Conservation (phyloP, 2,113 vertebrate species). For the Nesogale talazaci region DNA sequence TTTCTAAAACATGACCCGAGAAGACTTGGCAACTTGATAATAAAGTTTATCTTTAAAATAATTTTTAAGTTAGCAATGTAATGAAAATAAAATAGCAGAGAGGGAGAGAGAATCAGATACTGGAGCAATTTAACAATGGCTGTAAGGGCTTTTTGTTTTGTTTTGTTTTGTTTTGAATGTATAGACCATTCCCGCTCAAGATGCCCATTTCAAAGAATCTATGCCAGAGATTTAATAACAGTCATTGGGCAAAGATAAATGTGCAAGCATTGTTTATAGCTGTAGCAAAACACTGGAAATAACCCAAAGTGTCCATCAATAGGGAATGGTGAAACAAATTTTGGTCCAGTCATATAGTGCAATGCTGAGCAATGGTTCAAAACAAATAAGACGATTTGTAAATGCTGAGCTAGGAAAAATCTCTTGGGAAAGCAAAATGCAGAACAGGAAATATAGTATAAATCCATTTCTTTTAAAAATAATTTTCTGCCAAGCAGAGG, state of each 20-base stretch:
- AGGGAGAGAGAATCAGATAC: background rate
- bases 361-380: slow-evolving; percentile 11
- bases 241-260: background rate
- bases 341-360: background rate
- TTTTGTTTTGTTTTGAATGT: background rate
- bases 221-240: background rate
- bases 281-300: slow-evolving; percentile 34
- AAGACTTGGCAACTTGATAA: slow-evolving; percentile 42
- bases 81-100: slow-evolving; percentile 21
- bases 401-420: slow-evolving; percentile 16
- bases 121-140: background rate
- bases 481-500: background rate
- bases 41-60: too few species aligned
- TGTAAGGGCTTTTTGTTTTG: background rate
- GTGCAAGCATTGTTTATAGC: background rate
- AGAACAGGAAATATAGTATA: background rate
- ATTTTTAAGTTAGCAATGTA: background rate
- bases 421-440: background rate
- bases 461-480: slow-evolving; percentile 41
- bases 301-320: background rate
- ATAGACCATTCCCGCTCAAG: background rate
- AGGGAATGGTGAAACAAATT: background rate
- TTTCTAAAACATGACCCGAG: background rate
- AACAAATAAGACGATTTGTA: slow-evolving; percentile 6
- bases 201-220: slow-evolving; percentile 39